These are phyloP conservation scores for Ibycter americanus DNA, from an alignment of 2,797 vertebrate species.

Conservation along the genomic window DNA sequence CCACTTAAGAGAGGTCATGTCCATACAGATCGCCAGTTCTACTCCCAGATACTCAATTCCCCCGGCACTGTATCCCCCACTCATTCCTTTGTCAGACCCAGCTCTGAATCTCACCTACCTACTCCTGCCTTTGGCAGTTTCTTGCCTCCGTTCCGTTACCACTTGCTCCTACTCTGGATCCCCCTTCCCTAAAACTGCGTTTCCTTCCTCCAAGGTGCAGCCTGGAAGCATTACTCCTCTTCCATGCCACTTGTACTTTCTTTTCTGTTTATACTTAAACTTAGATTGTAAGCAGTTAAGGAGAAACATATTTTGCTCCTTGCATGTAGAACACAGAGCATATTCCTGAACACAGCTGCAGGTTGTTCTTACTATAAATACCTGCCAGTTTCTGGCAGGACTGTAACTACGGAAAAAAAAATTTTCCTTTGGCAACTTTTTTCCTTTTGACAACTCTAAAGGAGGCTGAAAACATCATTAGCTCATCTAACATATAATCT, in stretches of 20 bases:
- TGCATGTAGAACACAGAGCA: neutral
- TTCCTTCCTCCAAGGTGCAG: neutral
- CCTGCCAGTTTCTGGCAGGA: neutral
- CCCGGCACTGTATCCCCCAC: neutral
- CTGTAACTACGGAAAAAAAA: neutral
- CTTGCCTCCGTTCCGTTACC: neutral
- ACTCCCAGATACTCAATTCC: neutral
- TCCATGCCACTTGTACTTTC: neutral
- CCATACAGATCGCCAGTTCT: neutral
- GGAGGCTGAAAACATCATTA: neutral
- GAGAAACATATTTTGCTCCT: neutral
- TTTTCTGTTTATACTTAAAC: neutral
- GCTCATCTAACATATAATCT: neutral
- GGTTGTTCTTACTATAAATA: neutral
- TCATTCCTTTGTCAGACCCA: neutral
- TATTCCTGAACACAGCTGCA: neutral
- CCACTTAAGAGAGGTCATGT: neutral
- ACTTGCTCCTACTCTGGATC: neutral
- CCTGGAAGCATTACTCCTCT: neutral
- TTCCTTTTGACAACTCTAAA: neutral
- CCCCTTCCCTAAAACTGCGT: neutral
- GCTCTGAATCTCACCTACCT: neutral
- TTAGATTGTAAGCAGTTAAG: neutral
- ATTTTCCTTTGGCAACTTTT: neutral
- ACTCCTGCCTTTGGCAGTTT: neutral